Evolutionary conservation across 2,113 vertebrate species (phyloP).

Genomic region (Corydoras maculifer): DNA sequence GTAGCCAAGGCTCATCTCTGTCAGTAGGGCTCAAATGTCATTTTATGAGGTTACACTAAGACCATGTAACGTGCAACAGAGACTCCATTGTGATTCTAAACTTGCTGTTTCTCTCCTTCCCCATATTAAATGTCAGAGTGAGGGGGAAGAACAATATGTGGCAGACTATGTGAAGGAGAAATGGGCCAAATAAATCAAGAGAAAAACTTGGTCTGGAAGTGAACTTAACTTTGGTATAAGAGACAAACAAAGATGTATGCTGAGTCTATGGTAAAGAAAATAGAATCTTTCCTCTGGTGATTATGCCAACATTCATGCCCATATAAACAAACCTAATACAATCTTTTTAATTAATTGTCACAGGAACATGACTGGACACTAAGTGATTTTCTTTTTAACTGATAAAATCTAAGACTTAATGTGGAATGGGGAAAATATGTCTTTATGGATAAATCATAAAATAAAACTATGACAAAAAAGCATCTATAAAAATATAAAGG

Average conservation of each 20-base stretch:
- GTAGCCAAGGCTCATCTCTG: constrained; percentile 35
- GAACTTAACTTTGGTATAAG: constrained; percentile 75
- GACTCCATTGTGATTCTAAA: constrained; percentile 60
- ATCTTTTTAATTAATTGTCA: constrained; percentile 43
- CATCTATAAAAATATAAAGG: constrained; percentile 75
- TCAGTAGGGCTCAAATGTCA: constrained; percentile 44
- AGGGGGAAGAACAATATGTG: constrained; percentile 58
- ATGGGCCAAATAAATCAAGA: constrained; percentile 24
- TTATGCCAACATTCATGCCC: constrained; percentile 54
- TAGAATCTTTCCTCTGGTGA: constrained; percentile 54
- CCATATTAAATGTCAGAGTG: constrained; percentile 61
- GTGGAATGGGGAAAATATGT: constrained; percentile 52
- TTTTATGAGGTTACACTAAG: constrained; percentile 53
- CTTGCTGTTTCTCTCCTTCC: constrained; percentile 38
- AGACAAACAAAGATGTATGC: constrained; percentile 58
- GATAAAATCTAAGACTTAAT: constrained; percentile 55
- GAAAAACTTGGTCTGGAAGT: constrained; percentile 44
- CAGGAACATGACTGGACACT: constrained; percentile 55
- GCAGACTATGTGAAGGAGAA: constrained; percentile 51
- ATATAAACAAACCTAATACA: constrained; percentile 42
- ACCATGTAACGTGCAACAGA: constrained; percentile 58
- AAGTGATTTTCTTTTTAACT: constrained; percentile 48
- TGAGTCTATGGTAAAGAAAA: constrained; percentile 57
- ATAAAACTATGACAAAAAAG: constrained; percentile 70
- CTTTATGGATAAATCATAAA: constrained; percentile 65